phyloP scores from a whole-genome alignment of 2,888 invertebrate genomes.

The Sarcophaga subvicina region DNA sequence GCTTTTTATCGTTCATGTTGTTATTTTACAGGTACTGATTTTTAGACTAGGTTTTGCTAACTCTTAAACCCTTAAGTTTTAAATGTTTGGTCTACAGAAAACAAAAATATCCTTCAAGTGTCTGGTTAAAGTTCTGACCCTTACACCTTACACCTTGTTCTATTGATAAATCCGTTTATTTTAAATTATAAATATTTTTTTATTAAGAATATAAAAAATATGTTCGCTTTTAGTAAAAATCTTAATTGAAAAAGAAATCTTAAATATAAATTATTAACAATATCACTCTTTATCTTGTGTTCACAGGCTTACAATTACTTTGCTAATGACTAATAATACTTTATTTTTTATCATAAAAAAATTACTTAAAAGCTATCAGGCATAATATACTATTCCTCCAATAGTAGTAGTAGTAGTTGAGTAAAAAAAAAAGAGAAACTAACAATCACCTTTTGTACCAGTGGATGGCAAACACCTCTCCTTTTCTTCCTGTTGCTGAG shows the following conservation, averaged over 20 bases:
- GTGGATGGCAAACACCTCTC: constrained; percentile 26
- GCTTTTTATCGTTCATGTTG: not conserved
- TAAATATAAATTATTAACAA: constrained; percentile 24
- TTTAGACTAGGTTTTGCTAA: too few species aligned
- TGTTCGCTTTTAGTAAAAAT: constrained; percentile 27
- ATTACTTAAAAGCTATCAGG: constrained; percentile 42
- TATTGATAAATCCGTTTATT: too few species aligned
- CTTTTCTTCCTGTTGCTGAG: constrained; percentile 24
- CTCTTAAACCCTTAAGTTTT: too few species aligned
- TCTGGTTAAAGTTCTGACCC: too few species aligned
- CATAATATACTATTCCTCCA: not conserved
- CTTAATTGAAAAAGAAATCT: constrained; percentile 34
- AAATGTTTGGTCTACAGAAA: too few species aligned
- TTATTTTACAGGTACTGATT: too few species aligned
- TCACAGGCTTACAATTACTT: constrained; percentile 14
- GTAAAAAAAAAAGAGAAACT: constrained; percentile 5
- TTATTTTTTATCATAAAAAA: constrained; percentile 28
- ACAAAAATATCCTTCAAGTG: too few species aligned
- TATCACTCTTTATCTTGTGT: constrained; percentile 26
- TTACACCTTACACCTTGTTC: too few species aligned
- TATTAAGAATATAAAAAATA: not conserved
- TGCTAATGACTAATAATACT: constrained; percentile 61
- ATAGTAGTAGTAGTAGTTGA: not conserved
- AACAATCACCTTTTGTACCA: constrained; percentile 37
- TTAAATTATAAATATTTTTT: not conserved